Evolutionary conservation across 2,113 vertebrate species (phyloP), one percentile per base, ranked within the genome.

Genomic region (Ariopsis seemanni): DNA sequence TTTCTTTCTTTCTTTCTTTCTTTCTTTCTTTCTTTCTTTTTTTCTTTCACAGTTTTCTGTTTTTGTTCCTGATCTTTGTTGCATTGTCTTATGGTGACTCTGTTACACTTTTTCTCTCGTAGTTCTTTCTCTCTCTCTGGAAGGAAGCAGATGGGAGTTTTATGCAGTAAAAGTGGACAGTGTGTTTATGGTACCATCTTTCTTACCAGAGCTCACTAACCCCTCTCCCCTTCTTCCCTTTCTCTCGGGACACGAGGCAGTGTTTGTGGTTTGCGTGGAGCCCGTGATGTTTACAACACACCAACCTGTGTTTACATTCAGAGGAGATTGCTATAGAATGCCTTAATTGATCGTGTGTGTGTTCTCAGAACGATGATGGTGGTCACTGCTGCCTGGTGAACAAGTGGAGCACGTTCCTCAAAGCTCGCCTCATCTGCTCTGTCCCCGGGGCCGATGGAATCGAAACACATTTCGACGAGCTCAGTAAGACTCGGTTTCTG

Each of bases 361-460:
- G 50, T 91, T 85, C 62, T 18, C 89, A 99, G 98, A 99, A 99
- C 0, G 98, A 99, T 0, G 98, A 99, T 0, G 98, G 98, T 0
- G 98, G 98, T 83, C 98, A 99, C 94, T 99, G 98, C 94, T 99
- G 98, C 90, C 95, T 99, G 82, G 98, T 99, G 65, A 99, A 99
- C 92, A 99, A 99, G 92, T 99, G 98, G 98, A 99, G 98, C 95
- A 98, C 98, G 2, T 99, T 99, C 93, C 95, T 99, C 90, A 99
- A 99, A 92, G 98, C 98, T 0, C 94, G 98, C 18, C 97, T 99
- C 0, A 97, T 99, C 93, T 99, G 98, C 94, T 99, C 98, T 0
- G 98, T 99, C 89, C 97, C 98, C 0, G 97, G 98, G 10, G 95
- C 96, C 0, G 98, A 99, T 0, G 98, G 98, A 83, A 98, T 99